Percentiles rank a stretch among this genome's conserved stretches.
Conservation (phyloP, 2,888 invertebrate genomes). For the Acrocyrtus sp. region DNA sequence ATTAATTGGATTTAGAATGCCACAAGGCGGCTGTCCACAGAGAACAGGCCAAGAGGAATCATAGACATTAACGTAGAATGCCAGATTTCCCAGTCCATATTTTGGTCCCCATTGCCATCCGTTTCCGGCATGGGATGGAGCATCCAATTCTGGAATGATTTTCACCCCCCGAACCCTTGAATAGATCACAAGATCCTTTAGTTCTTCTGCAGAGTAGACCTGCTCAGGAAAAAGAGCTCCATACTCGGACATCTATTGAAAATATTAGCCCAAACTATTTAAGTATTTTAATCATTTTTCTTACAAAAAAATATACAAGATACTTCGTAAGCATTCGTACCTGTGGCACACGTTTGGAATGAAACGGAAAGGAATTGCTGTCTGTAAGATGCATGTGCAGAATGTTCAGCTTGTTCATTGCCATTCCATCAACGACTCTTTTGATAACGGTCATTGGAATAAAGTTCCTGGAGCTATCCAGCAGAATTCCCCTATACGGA, state of each 20-base stretch:
- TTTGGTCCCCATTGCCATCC: slow-evolving; percentile 65
- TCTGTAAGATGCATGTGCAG: slow-evolving; percentile 93
- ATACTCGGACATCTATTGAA: slow-evolving; percentile 77
- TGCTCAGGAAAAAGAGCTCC: slow-evolving; percentile 69
- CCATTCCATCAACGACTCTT: slow-evolving; percentile 87
- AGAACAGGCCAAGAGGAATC: slow-evolving; percentile 60
- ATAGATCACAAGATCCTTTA: slow-evolving; percentile 67
- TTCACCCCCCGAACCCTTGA: slow-evolving; percentile 68
- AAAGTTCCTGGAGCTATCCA: slow-evolving; percentile 90
- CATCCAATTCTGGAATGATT: slow-evolving; percentile 67
- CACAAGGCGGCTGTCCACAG: slow-evolving; percentile 81
- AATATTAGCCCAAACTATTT: slow-evolving; percentile 67
- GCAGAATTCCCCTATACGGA: slow-evolving; percentile 79
- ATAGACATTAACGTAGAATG: slow-evolving; percentile 63
- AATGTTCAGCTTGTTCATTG: slow-evolving; percentile 88
- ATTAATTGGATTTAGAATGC: slow-evolving; percentile 63
- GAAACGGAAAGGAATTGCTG: slow-evolving; percentile 92
- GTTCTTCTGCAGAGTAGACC: slow-evolving; percentile 74
- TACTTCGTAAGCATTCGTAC: slow-evolving; percentile 27
- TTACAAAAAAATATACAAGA: not conserved
- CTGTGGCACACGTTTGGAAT: slow-evolving; percentile 76
- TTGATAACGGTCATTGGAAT: slow-evolving; percentile 78
- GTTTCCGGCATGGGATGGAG: slow-evolving; percentile 66
- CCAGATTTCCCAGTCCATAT: slow-evolving; percentile 69
- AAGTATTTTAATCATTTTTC: slow-evolving; percentile 67